Evolutionary conservation across 2,797 vertebrate species (phyloP).

Genomic region (Pseudomugil gertrudae): DNA sequence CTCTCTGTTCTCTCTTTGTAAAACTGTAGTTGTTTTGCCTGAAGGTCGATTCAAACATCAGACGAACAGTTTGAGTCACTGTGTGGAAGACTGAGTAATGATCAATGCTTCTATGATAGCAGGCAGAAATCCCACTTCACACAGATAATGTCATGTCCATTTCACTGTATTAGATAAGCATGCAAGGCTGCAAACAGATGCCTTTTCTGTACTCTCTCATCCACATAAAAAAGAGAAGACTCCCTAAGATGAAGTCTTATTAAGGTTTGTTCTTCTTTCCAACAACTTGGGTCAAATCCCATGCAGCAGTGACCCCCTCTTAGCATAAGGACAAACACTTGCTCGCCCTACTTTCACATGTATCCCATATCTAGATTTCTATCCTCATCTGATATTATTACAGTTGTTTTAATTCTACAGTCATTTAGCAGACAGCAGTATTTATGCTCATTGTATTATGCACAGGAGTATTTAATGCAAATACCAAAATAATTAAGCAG

Average conservation of each 20-base stretch:
- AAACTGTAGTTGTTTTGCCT: slow-evolving; percentile 24
- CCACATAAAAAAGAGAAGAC: slow-evolving; percentile 9
- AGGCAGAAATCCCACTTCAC: slow-evolving; percentile 28
- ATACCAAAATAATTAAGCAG: slow-evolving; percentile 47
- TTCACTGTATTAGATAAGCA: slow-evolving; percentile 18
- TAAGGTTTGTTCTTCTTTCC: slow-evolving; percentile 54
- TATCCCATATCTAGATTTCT: no score
- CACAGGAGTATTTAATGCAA: slow-evolving; percentile 40
- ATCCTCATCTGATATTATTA: slow-evolving; percentile 32
- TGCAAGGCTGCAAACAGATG: slow-evolving; percentile 9
- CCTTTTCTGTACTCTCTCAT: slow-evolving; percentile 22
- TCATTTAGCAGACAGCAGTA: no score
- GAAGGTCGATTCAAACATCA: slow-evolving; percentile 21
- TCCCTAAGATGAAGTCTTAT: slow-evolving; percentile 59
- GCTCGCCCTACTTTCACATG: slow-evolving; percentile 36
- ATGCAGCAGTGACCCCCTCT: slow-evolving; percentile 46
- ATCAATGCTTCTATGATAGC: slow-evolving; percentile 34
- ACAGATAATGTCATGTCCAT: slow-evolving; percentile 26
- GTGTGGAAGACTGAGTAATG: slow-evolving; percentile 39
- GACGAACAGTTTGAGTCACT: slow-evolving; percentile 41
- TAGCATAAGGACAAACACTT: slow-evolving; percentile 51
- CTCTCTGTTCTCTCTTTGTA: not conserved
- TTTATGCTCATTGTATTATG: slow-evolving; percentile 34
- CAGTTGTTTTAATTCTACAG: no score
- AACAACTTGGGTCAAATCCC: slow-evolving; percentile 42